phyloP scores from a whole-genome alignment of 2,113 vertebrate genomes.

The Nanorana parkeri region DNA sequence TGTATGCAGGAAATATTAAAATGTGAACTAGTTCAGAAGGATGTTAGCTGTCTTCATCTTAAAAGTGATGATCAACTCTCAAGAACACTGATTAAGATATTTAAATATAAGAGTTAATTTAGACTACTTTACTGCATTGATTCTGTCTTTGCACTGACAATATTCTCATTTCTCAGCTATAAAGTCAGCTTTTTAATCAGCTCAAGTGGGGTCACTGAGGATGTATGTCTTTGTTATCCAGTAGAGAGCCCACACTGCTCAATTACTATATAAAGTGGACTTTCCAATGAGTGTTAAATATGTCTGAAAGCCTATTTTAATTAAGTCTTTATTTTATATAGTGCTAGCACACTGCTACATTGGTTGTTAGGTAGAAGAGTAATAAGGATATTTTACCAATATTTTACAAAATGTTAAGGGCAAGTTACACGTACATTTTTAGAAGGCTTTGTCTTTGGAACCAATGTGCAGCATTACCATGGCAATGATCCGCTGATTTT shows the following conservation, averaged over 20 bases:
- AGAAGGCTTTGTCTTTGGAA: too few relatives aligned
- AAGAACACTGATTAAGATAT: conserved; percentile 4
- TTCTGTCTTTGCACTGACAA: conserved; percentile 12
- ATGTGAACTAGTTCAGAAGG: conserved; percentile 24
- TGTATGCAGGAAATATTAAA: conserved; percentile 4
- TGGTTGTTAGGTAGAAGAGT: neutral
- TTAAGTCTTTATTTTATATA: conserved; percentile 25
- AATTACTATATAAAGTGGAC: conserved; percentile 59
- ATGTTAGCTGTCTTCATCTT: conserved; percentile 3
- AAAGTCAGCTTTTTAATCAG: neutral
- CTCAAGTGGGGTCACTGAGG: conserved; percentile 57
- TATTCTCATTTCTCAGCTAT: neutral
- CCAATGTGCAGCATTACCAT: too few relatives aligned
- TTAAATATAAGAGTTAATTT: conserved; percentile 32
- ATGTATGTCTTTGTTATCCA: conserved; percentile 42
- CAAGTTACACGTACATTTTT: neutral
- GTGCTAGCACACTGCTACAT: neutral
- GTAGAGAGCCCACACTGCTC: conserved; percentile 35
- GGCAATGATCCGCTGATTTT: too few relatives aligned
- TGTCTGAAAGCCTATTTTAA: neutral
- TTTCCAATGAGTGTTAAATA: conserved; percentile 40
- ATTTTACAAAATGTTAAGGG: neutral
- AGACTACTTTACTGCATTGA: neutral
- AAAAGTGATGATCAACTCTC: conserved; percentile 3
- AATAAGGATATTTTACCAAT: neutral